Percentiles rank a stretch among this genome's conserved stretches.
Evolutionary conservation across 2,888 invertebrate genomes (phyloP).

Genomic region (Melieria crassipennis): DNA sequence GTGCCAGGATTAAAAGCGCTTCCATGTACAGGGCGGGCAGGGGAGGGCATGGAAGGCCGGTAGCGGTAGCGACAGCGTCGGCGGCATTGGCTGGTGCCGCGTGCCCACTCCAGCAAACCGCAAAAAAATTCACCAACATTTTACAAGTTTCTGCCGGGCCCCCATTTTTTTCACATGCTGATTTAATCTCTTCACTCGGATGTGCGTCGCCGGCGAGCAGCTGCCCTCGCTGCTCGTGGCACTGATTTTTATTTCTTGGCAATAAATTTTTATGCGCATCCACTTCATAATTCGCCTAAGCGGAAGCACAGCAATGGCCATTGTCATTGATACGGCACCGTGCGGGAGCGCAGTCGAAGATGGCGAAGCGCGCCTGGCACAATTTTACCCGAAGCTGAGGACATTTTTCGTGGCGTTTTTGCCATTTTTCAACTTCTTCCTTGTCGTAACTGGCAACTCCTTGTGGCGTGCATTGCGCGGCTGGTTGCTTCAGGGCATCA

Average conservation of each 20-base stretch:
- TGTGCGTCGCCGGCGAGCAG: constrained; percentile 6
- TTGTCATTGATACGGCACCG: constrained; percentile 31
- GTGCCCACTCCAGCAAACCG: constrained; percentile 24
- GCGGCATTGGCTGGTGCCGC: constrained; percentile 38
- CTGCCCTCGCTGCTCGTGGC: background rate
- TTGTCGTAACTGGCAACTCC: too few species aligned
- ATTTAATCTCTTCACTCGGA: constrained; percentile 50
- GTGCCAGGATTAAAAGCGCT: constrained; percentile 64
- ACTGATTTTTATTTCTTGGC: constrained; percentile 52
- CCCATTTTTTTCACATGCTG: constrained; percentile 55
- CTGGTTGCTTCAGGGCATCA: constrained; percentile 40
- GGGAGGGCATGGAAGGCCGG: too few species aligned
- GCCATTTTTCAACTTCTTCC: too few species aligned
- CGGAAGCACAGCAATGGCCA: constrained; percentile 30
- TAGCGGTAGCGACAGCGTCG: constrained; percentile 48
- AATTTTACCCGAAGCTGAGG: too few species aligned
- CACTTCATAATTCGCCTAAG: constrained; percentile 59
- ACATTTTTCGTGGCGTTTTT: too few species aligned
- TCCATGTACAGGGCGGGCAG: constrained; percentile 52
- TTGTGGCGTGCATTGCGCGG: too few species aligned
- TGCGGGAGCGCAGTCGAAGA: too few species aligned
- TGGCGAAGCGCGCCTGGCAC: too few species aligned
- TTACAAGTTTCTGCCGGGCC: background rate
- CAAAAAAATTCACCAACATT: constrained; percentile 7
- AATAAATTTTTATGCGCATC: constrained; percentile 64